phyloP scores from a whole-genome alignment of 2,888 invertebrate genomes.

The Drosophila subquinaria region DNA sequence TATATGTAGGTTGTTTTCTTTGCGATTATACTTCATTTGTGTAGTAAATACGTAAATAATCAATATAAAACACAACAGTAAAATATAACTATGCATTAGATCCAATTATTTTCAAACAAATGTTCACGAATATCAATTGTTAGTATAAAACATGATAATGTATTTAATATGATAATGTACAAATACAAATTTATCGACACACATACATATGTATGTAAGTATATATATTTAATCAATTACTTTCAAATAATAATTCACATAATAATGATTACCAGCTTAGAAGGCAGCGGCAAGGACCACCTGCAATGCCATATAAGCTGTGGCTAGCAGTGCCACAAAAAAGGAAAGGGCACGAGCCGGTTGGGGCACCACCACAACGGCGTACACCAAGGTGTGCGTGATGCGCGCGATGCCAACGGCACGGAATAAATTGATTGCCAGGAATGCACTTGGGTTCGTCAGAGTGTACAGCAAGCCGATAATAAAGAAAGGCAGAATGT shows the following conservation, averaged over 20 bases:
- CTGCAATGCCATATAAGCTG: slow-evolving; percentile 86
- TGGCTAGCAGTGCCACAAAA: slow-evolving; percentile 84
- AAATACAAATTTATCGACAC: too few relatives aligned
- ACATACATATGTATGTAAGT: too few relatives aligned
- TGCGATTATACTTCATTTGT: too few relatives aligned
- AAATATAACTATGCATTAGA: too few relatives aligned
- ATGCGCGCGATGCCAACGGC: slow-evolving; percentile 86
- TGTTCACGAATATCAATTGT: too few relatives aligned
- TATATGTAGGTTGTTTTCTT: too few relatives aligned
- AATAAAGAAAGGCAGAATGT: slow-evolving; percentile 87
- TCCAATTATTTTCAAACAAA: too few relatives aligned
- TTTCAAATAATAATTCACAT: background rate
- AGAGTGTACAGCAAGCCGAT: slow-evolving; percentile 86
- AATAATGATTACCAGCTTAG: slow-evolving; percentile 24
- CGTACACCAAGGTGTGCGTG: slow-evolving; percentile 87
- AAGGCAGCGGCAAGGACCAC: slow-evolving; percentile 74
- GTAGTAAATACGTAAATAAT: too few relatives aligned
- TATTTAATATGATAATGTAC: background rate
- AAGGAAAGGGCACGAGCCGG: slow-evolving; percentile 86
- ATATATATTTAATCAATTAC: slow-evolving; percentile 4
- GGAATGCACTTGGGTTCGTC: slow-evolving; percentile 85
- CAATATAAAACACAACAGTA: too few relatives aligned
- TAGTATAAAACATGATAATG: too few relatives aligned
- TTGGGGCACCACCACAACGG: slow-evolving; percentile 86
- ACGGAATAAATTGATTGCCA: slow-evolving; percentile 87